Conservation (phyloP, 2,797 vertebrate species). For the Acrossocheilus wenchowensis region DNA sequence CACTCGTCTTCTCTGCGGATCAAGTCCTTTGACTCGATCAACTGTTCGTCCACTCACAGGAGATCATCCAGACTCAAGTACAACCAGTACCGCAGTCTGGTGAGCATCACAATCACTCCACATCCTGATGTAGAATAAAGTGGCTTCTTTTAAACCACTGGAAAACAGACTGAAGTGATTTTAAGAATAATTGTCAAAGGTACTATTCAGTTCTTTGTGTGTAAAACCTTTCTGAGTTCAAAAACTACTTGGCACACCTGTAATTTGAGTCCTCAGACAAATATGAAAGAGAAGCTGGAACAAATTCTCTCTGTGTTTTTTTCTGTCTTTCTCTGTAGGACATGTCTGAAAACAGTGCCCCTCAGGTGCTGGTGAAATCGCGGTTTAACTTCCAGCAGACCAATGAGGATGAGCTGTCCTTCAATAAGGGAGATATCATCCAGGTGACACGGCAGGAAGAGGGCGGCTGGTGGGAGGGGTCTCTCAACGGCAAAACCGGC, state of each 20-base stretch:
- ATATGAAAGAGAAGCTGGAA: not conserved
- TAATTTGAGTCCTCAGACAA: not conserved
- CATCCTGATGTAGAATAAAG: not conserved
- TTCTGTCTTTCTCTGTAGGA: slow-evolving; percentile 77
- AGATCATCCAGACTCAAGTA: slow-evolving; percentile 92
- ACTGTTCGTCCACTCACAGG: slow-evolving; percentile 86
- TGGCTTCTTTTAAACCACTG: not conserved
- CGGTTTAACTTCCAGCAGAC: slow-evolving; percentile 98
- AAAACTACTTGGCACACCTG: not conserved
- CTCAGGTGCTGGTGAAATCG: slow-evolving; percentile 91
- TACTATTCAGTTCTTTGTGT: not conserved
- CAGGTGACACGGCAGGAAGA: slow-evolving; percentile 94
- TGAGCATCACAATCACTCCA: slow-evolving; percentile 70
- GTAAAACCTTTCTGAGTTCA: not conserved
- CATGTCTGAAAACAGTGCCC: slow-evolving; percentile 95
- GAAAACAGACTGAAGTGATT: not conserved
- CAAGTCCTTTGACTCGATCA: slow-evolving; percentile 95
- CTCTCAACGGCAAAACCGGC: slow-evolving; percentile 87
- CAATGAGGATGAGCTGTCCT: slow-evolving; percentile 98
- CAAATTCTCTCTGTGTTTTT: not conserved
- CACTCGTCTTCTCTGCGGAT: slow-evolving; percentile 91
- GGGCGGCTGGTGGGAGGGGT: slow-evolving; percentile 98
- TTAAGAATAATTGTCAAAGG: not conserved
- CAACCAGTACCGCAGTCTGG: slow-evolving; percentile 97
- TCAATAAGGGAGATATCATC: slow-evolving; percentile 94